Percentiles rank a stretch among this genome's conserved stretches.
Conservation (phyloP, 2,888 invertebrate species). For the Caenorhabditis sulstoni region DNA sequence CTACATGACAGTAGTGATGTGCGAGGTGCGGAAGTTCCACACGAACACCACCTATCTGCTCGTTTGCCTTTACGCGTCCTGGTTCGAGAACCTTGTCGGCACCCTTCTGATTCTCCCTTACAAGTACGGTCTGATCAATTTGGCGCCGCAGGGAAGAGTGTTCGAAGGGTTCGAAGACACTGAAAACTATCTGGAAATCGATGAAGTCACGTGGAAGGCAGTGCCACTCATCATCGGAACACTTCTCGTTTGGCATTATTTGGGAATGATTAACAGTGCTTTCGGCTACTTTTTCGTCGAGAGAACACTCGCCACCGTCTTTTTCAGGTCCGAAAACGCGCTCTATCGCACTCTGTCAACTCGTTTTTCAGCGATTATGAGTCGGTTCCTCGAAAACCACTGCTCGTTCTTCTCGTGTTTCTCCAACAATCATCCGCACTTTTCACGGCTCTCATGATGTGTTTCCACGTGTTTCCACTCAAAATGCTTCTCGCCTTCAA, state of each 20-base stretch:
- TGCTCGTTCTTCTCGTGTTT: not conserved
- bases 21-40: constrained; percentile 40
- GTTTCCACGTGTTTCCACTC: constrained; percentile 15
- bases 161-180: constrained; percentile 15
- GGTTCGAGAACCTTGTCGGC: constrained; percentile 34
- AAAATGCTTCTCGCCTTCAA: constrained; percentile 1
- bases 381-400: not conserved
- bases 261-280: constrained; percentile 13
- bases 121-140: constrained; percentile 30
- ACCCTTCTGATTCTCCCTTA: constrained; percentile 18
- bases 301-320: not conserved
- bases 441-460: not conserved
- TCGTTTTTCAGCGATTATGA: constrained; percentile 25
- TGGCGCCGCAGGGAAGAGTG: not conserved
- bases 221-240: constrained; percentile 16
- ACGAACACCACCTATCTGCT: constrained; percentile 31
- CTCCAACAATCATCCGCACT: constrained; percentile 7
- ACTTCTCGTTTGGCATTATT: constrained; percentile 27
- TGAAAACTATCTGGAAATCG: not conserved
- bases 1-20: not conserved
- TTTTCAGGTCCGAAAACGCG: no score
- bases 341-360: not conserved
- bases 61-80: constrained; percentile 5
- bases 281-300: constrained; percentile 15
- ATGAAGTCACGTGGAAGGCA: constrained; percentile 6